These are phyloP conservation scores for Chromis chromis DNA, from an alignment of 2,797 vertebrate genomes.

Conservation along the genomic window DNA sequence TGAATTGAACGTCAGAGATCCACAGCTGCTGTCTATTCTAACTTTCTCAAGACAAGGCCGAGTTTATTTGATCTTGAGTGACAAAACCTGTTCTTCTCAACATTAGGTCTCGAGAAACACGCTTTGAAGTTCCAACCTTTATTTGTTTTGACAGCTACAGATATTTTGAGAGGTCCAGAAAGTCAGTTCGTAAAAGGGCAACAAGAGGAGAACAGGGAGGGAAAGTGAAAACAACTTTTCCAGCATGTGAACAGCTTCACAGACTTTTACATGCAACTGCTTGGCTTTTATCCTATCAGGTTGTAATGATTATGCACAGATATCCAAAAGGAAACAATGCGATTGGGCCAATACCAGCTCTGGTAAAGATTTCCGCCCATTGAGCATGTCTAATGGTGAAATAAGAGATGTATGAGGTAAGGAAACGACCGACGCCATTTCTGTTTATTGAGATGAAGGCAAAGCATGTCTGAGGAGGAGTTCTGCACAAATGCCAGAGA, in stretches of 20 bases:
- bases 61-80: constrained; percentile 34
- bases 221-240: constrained; percentile 47
- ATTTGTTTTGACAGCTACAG: constrained; percentile 60
- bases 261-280: constrained; percentile 24
- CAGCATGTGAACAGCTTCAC: constrained; percentile 36
- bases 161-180: constrained; percentile 26
- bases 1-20: not conserved
- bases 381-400: constrained; percentile 38
- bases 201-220: constrained; percentile 13
- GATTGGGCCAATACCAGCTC: constrained; percentile 13
- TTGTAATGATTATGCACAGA: constrained; percentile 38
- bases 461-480: constrained; percentile 33
- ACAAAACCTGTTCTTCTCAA: constrained; percentile 29
- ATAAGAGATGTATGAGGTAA: constrained; percentile 43
- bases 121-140: constrained; percentile 55
- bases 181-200: constrained; percentile 40
- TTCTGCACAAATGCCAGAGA: constrained; percentile 48
- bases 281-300: constrained; percentile 42
- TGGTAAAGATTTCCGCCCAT: constrained; percentile 53
- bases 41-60: constrained; percentile 8
- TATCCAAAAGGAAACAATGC: constrained; percentile 38
- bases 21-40: constrained; percentile 3
- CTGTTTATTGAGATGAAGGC: constrained; percentile 39
- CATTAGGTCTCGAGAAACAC: constrained; percentile 13
- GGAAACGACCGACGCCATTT: constrained; percentile 38